Conservation (phyloP, 2,888 invertebrate species). For the Palloptera scutellata region DNA sequence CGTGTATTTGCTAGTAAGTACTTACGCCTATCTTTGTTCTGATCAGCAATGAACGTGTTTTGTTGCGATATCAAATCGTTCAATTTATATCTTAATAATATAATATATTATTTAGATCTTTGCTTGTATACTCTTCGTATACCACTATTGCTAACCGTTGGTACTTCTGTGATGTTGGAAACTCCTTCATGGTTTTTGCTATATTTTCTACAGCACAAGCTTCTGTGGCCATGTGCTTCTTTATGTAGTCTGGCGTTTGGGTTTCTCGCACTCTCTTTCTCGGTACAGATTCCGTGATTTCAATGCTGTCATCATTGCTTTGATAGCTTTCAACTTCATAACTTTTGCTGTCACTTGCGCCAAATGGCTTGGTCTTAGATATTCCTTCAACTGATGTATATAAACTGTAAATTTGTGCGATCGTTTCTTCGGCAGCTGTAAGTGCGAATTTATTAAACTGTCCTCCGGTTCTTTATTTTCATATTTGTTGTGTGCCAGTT, state of each 20-base stretch:
- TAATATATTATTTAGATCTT: too few species aligned
- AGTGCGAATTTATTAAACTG: neutral
- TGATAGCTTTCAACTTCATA: too few species aligned
- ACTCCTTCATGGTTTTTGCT: conserved; percentile 4
- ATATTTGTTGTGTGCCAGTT: neutral
- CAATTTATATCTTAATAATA: neutral
- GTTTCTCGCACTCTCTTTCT: neutral
- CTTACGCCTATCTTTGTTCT: conserved; percentile 7
- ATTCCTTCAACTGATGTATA: too few species aligned
- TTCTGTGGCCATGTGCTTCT: conserved; percentile 10
- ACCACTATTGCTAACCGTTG: neutral
- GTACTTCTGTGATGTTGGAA: too few species aligned
- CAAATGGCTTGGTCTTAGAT: too few species aligned
- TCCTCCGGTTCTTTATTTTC: neutral
- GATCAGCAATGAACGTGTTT: conserved; percentile 11
- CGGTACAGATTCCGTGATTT: too few species aligned
- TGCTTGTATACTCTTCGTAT: neutral
- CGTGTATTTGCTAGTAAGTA: neutral
- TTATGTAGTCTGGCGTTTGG: conserved; percentile 3
- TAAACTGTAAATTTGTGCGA: too few species aligned
- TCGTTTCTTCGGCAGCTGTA: neutral
- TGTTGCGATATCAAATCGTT: conserved; percentile 5
- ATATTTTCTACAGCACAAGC: conserved; percentile 8
- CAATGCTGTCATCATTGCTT: too few species aligned
- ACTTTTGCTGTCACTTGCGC: too few species aligned